Conservation (phyloP, 1,140 invertebrate species). For the Hetaerina americana region DNA sequence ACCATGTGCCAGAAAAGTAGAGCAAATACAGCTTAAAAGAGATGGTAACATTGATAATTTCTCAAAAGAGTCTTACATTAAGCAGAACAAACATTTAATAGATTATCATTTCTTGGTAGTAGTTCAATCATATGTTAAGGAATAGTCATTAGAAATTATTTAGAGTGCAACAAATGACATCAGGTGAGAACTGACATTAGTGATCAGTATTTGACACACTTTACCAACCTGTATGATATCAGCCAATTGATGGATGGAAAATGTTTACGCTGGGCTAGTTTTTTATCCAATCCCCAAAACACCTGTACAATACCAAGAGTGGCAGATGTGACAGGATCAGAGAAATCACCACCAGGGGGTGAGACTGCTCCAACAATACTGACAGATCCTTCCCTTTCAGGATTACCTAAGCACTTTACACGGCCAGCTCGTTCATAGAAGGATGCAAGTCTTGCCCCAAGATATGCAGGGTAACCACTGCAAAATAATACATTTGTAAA, state of each 20-base stretch:
- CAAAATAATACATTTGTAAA: slow-evolving; percentile 12
- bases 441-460: slow-evolving; percentile 92
- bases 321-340: slow-evolving; percentile 98
- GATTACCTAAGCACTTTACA: slow-evolving; percentile 95
- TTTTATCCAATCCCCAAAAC: slow-evolving; percentile 99
- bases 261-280: slow-evolving; percentile 97
- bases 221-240: slow-evolving; percentile 76
- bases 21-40: too few species aligned
- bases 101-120: too few species aligned
- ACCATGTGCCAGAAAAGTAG: too few species aligned
- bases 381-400: slow-evolving; percentile 93
- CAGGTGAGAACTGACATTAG: neutral
- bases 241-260: slow-evolving; percentile 99
- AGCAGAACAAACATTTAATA: too few species aligned
- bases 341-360: slow-evolving; percentile 99
- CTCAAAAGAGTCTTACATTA: too few species aligned
- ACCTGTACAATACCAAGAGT: slow-evolving; percentile 99
- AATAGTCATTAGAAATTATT: too few species aligned
- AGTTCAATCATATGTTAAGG: slow-evolving; percentile 1
- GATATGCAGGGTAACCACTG: slow-evolving; percentile 97
- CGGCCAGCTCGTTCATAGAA: slow-evolving; percentile 99
- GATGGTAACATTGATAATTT: too few species aligned
- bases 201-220: slow-evolving; percentile 10
- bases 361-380: slow-evolving; percentile 99
- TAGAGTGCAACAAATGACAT: neutral